phyloP scores from a whole-genome alignment of 2,888 invertebrate genomes.

The Luperina testacea region DNA sequence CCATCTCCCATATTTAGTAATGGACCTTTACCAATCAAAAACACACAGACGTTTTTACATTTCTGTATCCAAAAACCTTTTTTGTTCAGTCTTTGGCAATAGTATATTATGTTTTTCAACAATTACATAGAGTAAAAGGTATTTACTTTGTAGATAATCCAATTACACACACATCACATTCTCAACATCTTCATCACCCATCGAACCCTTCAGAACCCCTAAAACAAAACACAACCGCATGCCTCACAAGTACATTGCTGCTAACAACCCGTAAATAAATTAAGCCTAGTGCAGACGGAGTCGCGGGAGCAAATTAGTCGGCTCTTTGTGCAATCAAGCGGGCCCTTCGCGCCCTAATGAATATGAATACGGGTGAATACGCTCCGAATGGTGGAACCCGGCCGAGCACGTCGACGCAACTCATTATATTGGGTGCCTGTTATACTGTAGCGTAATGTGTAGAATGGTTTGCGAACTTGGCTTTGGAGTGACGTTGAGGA shows the following conservation, averaged over 20 bases:
- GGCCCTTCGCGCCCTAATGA: conserved; percentile 88
- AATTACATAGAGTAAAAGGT: not conserved
- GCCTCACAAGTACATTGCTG: conserved; percentile 66
- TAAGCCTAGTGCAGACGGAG: conserved; percentile 80
- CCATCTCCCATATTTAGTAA: not conserved
- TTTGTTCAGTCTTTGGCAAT: not conserved
- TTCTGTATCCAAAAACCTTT: not conserved
- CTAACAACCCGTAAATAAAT: conserved; percentile 82
- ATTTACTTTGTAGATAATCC: not conserved
- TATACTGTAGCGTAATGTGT: conserved; percentile 69
- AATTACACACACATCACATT: not conserved
- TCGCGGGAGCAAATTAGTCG: conserved; percentile 87
- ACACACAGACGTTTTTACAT: not conserved
- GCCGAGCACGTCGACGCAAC: conserved; percentile 78
- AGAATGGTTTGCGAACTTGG: not conserved
- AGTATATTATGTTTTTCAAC: too few relatives aligned
- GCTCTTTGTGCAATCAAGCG: conserved; percentile 91
- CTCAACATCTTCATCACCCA: conserved; percentile 13
- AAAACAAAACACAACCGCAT: conserved; percentile 60
- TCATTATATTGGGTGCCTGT: conserved; percentile 75
- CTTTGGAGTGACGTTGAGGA: not conserved
- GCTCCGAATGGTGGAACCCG: conserved; percentile 77
- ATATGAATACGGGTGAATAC: conserved; percentile 87
- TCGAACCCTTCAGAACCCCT: conserved; percentile 37
- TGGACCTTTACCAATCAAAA: not conserved